Evolutionary conservation across 2,113 vertebrate species (phyloP).

Genomic region (Etia nguti): DNA sequence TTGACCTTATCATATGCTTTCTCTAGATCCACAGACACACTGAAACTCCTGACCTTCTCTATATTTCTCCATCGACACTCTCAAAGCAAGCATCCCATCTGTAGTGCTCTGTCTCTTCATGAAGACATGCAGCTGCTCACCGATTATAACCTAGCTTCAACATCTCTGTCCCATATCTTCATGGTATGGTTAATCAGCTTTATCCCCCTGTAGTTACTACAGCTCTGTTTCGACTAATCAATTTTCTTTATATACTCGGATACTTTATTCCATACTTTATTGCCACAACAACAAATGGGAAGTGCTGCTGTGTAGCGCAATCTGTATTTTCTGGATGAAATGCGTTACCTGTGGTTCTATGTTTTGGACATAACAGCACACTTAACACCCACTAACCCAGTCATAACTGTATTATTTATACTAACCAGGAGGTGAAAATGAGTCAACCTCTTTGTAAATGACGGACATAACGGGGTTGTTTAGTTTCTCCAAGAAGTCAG

Average conservation of each 20-base stretch:
- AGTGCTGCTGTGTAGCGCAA: neutral
- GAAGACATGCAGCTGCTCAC: neutral
- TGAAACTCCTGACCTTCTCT: neutral
- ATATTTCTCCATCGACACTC: neutral
- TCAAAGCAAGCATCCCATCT: neutral
- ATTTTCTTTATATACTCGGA: too few relatives aligned
- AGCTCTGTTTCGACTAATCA: too few relatives aligned
- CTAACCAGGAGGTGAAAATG: constrained; percentile 87
- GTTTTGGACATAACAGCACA: neutral
- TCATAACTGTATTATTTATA: neutral
- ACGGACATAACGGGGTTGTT: constrained; percentile 96
- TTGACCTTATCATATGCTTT: neutral
- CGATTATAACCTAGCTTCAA: neutral
- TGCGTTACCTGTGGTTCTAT: fast-evolving
- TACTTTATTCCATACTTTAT: too few relatives aligned
- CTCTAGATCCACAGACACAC: neutral
- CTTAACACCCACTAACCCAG: neutral
- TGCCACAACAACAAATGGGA: too few relatives aligned
- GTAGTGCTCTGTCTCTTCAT: neutral
- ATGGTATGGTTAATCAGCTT: neutral
- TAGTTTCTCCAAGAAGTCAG: constrained; percentile 88
- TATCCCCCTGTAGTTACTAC: neutral
- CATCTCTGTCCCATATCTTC: neutral
- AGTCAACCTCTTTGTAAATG: constrained; percentile 89
- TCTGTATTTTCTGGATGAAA: neutral